phyloP scores from a whole-genome alignment of 2,888 invertebrate species.

The Loripinus fragilis region DNA sequence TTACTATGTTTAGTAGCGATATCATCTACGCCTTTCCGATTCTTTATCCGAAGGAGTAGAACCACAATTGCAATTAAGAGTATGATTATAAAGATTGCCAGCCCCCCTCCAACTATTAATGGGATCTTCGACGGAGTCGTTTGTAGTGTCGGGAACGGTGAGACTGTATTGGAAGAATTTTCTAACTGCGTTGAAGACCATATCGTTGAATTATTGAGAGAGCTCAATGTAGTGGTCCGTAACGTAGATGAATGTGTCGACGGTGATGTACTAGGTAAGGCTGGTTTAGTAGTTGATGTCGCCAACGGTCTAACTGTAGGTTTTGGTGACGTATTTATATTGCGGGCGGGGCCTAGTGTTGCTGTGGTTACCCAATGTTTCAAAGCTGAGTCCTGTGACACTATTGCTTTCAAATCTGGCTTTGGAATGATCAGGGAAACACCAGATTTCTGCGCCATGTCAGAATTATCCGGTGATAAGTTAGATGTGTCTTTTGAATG shows the following conservation, averaged over 20 bases:
- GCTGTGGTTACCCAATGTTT: background rate
- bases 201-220: background rate
- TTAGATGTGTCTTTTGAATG: too few relatives aligned
- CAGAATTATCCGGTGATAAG: too few relatives aligned
- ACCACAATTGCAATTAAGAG: background rate
- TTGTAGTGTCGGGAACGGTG: background rate
- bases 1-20: background rate
- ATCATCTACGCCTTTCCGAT: background rate
- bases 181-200: background rate
- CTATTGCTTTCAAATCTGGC: background rate
- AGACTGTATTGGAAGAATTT: too few relatives aligned
- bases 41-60: background rate
- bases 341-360: too few relatives aligned
- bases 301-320: too few relatives aligned
- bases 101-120: constrained; percentile 3
- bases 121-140: background rate
- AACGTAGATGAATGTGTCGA: too few relatives aligned
- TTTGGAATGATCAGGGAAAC: background rate
- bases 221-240: too few relatives aligned
- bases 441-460: background rate
- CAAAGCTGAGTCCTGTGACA: background rate
- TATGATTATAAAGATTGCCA: background rate
- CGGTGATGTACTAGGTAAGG: too few relatives aligned
- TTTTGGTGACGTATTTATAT: background rate
- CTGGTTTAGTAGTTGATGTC: too few relatives aligned